Conservation (phyloP, 2,888 invertebrate species). For the Parnassius apollo region DNA sequence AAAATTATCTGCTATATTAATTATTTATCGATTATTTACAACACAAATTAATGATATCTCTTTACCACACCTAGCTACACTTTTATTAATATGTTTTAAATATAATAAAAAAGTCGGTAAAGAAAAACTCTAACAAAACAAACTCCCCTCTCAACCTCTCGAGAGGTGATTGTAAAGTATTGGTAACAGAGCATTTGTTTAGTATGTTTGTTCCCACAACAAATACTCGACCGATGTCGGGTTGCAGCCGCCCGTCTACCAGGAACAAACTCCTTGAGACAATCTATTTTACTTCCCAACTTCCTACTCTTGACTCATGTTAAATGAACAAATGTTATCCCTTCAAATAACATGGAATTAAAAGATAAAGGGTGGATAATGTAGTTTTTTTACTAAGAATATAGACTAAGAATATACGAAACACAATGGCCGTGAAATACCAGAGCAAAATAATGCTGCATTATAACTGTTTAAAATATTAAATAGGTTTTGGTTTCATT, state of each 20-base stretch:
- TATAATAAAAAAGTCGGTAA: no score
- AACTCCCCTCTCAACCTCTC: neutral
- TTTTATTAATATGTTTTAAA: no score
- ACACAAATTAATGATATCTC: no score
- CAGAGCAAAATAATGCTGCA: no score
- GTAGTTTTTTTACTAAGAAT: no score
- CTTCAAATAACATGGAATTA: neutral
- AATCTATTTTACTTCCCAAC: neutral
- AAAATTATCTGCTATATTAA: no score
- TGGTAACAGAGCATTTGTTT: conserved; percentile 8
- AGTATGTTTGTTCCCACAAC: conserved; percentile 17
- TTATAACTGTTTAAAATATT: no score
- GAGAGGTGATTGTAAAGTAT: conserved; percentile 6
- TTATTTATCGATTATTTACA: no score
- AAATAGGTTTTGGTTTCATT: no score
- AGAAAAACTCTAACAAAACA: neutral
- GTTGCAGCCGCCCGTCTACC: neutral
- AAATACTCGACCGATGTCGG: conserved; percentile 4
- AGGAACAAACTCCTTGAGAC: conserved; percentile 23
- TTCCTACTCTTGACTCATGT: conserved; percentile 3
- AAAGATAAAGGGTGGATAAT: neutral
- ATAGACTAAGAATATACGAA: no score
- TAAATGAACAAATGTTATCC: conserved; percentile 1
- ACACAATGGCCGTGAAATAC: no score
- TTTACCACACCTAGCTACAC: no score